Evolutionary conservation across 2,797 vertebrate genomes (phyloP).

Genomic region (Sebastes taczanowskii): DNA sequence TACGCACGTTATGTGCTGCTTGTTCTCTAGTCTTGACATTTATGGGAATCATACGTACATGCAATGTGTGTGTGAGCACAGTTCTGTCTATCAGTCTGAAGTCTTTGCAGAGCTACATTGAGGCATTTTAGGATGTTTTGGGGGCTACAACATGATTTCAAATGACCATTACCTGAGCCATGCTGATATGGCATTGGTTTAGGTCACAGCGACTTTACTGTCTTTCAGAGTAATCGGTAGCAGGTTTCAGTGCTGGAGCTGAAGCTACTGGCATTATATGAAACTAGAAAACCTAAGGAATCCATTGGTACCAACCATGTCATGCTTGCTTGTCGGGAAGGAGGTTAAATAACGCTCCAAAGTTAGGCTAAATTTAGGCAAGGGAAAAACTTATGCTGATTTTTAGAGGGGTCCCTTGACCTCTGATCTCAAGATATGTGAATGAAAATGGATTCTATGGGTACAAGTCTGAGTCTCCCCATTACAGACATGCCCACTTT

Average conservation of each 20-base stretch:
- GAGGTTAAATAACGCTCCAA: too few relatives aligned
- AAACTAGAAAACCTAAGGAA: too few relatives aligned
- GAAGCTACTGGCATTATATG: too few relatives aligned
- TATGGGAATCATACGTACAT: neutral
- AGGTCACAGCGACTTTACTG: neutral
- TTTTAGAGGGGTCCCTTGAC: too few relatives aligned
- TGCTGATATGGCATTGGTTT: neutral
- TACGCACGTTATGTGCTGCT: neutral
- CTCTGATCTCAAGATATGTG: too few relatives aligned
- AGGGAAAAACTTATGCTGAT: accelerated
- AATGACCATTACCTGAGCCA: neutral
- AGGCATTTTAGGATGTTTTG: neutral
- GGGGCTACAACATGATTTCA: neutral
- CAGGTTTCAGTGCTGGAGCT: too few relatives aligned
- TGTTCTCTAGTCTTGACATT: neutral
- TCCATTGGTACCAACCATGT: accelerated
- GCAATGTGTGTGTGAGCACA: neutral
- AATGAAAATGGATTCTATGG: too few relatives aligned
- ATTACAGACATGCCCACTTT: too few relatives aligned
- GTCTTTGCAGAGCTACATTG: neutral
- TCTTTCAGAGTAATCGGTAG: too few relatives aligned
- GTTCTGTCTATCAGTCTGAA: neutral
- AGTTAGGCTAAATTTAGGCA: too few relatives aligned
- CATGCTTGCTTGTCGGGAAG: too few relatives aligned
- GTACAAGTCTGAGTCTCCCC: too few relatives aligned